Percentiles rank a stretch among this genome's conserved stretches.
phyloP scores from a whole-genome alignment of 2,113 vertebrate species.

The Lates calcarifer region DNA sequence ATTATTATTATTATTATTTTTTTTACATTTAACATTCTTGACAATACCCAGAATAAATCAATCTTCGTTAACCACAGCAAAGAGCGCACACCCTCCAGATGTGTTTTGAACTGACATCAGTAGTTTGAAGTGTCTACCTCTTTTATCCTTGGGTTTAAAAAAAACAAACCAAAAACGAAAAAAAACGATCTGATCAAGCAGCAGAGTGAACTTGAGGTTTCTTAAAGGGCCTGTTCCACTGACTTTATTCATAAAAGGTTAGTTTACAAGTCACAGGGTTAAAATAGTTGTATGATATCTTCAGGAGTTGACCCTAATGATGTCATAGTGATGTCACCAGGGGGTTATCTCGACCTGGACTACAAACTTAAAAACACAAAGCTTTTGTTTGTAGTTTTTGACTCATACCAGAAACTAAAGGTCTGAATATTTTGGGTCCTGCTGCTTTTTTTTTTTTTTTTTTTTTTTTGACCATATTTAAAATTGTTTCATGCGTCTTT shows the following conservation, averaged over 20 bases:
- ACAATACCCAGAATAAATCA: background rate
- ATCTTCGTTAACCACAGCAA: background rate
- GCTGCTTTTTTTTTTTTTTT: background rate
- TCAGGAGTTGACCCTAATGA: too few relatives aligned
- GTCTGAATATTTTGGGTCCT: background rate
- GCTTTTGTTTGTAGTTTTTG: background rate
- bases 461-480: too few relatives aligned
- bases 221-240: background rate
- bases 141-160: background rate
- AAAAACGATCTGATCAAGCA: background rate
- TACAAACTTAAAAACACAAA: background rate
- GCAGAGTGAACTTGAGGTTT: background rate
- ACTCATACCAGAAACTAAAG: background rate
- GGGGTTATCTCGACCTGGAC: background rate
- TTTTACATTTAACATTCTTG: background rate
- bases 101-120: too few relatives aligned
- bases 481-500: background rate
- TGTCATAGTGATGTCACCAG: too few relatives aligned
- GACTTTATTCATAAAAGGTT: background rate
- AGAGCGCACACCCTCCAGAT: background rate
- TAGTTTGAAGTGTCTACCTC: slow-evolving; percentile 8
- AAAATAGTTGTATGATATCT: too few relatives aligned
- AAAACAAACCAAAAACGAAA: too few relatives aligned
- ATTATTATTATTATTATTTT: background rate
- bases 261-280: background rate